A percentile compares a stretch with the other conserved stretches of the same genome.
Evolutionary conservation across 2,888 invertebrate genomes (phyloP).

Genomic region (Flexamia atlantica): DNA sequence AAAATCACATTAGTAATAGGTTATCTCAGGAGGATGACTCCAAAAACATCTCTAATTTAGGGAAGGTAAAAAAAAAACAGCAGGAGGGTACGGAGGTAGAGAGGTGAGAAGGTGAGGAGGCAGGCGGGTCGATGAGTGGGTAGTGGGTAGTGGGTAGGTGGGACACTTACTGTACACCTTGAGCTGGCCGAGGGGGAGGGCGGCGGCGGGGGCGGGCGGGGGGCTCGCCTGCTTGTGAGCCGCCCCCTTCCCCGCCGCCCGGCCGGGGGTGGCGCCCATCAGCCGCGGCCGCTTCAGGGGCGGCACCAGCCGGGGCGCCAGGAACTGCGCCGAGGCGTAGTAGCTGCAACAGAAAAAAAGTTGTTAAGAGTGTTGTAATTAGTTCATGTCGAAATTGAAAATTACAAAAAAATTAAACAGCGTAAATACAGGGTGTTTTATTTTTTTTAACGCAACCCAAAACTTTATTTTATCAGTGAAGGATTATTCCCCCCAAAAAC

Average conservation of each 20-base stretch:
- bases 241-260: slow-evolving; percentile 70
- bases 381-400: no score
- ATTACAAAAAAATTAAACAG: no score
- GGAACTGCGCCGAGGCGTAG: slow-evolving; percentile 80
- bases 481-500: no score
- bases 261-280: slow-evolving; percentile 75
- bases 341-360: slow-evolving; percentile 77
- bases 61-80: no score
- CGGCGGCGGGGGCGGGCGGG: slow-evolving; percentile 65
- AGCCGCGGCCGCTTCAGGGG: slow-evolving; percentile 80
- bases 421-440: no score
- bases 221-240: slow-evolving; percentile 71
- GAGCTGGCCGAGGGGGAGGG: slow-evolving; percentile 77
- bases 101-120: not conserved
- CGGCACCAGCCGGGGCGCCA: slow-evolving; percentile 79
- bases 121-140: slow-evolving; percentile 8
- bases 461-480: no score
- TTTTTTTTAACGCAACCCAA: no score
- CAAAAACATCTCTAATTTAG: no score
- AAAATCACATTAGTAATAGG: no score
- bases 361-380: no score
- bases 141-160: not conserved
- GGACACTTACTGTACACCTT: slow-evolving; percentile 81
- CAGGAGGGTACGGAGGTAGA: not conserved
- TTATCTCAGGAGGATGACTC: no score